Evolutionary conservation across 2,113 vertebrate genomes (phyloP), one percentile per base, ranked within the genome.

Genomic region (Notarius quadriscutis): DNA sequence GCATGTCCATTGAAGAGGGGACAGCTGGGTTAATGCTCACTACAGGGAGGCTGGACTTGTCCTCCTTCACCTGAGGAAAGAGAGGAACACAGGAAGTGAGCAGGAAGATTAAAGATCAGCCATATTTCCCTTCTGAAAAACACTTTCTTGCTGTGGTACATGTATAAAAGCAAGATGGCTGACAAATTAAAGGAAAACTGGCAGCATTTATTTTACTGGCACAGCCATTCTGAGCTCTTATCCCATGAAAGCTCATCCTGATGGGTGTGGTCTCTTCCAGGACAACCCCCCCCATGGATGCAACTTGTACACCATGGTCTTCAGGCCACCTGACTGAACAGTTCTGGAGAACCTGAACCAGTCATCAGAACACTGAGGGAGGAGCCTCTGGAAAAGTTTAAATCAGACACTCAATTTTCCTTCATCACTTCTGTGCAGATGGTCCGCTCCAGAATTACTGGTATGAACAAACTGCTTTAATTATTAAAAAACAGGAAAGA

Each of bases 1-100:
- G 97, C 97, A 99, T 98, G 95, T 99, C 98, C 4, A 98, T 98
- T 91, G 97, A 99, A 1, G 98, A 99, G 41, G 96, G 97, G 58
- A 98, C 95, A 1, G 96, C 88, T 53, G 97, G 97, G 91, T 99
- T 99, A 83, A 96, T 1, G 27, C 57, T 58, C 20, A 96, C 55
- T 96, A 95, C 93, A 97, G 90, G 55, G 96, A 96, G 1, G 96
- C 96, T 1, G 96, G 94, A 10, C 90, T 98, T 97, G 1, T 97
- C 97, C 87, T 97, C 97, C 7, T 97, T 87, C 0, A 4, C 77
- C 3, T 67, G 11, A 53, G 67, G 27, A 15, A 7, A 41, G 60
- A 30, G 1, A 1, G 63, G 5, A 20, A 72, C 20, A 71, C 8
- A 18, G 4, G 48, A 20, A 27, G 2, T 18, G 8, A 81, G 11